A percentile compares a stretch with the other conserved stretches of the same genome.
Evolutionary conservation across 2,888 invertebrate species (phyloP).

Genomic region (Hemistola chrysoprasaria): DNA sequence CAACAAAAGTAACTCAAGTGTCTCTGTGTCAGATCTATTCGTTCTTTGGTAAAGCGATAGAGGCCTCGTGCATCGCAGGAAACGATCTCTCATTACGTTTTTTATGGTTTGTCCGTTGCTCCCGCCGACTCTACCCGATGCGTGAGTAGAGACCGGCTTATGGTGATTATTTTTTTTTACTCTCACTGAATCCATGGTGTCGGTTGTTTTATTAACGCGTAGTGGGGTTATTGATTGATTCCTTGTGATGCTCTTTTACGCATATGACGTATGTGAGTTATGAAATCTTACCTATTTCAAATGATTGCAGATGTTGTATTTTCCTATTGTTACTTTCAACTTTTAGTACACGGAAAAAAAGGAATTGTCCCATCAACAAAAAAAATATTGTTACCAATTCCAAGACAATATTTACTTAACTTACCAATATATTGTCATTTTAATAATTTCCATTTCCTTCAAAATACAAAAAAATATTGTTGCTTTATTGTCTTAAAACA

Average conservation of each 20-base stretch:
- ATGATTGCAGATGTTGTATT: too few relatives aligned
- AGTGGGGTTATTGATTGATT: slow-evolving; percentile 21
- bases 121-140: slow-evolving; percentile 45
- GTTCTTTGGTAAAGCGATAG: slow-evolving; percentile 29
- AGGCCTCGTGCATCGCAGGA: slow-evolving; percentile 65
- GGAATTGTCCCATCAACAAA: too few relatives aligned
- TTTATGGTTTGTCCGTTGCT: slow-evolving; percentile 75
- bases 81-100: slow-evolving; percentile 78
- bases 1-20: background rate
- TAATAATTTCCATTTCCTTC: too few relatives aligned
- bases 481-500: too few relatives aligned
- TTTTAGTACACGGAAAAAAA: too few relatives aligned
- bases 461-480: too few relatives aligned
- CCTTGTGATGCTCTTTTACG: slow-evolving; percentile 5
- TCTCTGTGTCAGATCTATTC: slow-evolving; percentile 9
- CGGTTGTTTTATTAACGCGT: slow-evolving; percentile 23
- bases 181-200: slow-evolving; percentile 34
- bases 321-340: too few relatives aligned
- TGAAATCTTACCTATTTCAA: too few relatives aligned
- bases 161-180: slow-evolving; percentile 40
- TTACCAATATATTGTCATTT: too few relatives aligned
- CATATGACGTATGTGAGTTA: too few relatives aligned
- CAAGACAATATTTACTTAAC: too few relatives aligned
- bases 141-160: slow-evolving; percentile 37
- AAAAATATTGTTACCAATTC: too few relatives aligned